Evolutionary conservation across 2,888 invertebrate species (phyloP).

Genomic region (Sturmia bella): DNA sequence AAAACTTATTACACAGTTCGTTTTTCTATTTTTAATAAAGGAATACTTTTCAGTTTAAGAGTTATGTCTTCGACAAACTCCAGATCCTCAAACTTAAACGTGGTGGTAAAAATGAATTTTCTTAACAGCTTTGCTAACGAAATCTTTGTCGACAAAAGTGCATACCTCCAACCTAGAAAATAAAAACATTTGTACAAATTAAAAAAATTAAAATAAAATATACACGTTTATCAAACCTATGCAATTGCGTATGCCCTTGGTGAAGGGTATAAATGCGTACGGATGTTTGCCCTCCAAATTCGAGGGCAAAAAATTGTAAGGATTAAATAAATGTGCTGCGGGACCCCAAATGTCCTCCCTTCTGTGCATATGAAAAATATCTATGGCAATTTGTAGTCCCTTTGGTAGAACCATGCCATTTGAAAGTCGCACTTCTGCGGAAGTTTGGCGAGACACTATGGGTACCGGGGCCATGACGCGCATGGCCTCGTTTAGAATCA

Average conservation of each 20-base stretch:
- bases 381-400: slow-evolving; percentile 78
- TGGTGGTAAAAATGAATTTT: slow-evolving; percentile 77
- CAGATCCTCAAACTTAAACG: slow-evolving; percentile 77
- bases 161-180: slow-evolving; percentile 78
- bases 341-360: slow-evolving; percentile 78
- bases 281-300: slow-evolving; percentile 78
- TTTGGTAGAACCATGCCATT: slow-evolving; percentile 77
- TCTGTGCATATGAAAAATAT: slow-evolving; percentile 80
- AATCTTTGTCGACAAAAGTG: slow-evolving; percentile 77
- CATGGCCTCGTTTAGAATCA: slow-evolving; percentile 79
- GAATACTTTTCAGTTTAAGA: slow-evolving; percentile 76
- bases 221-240: slow-evolving; percentile 76
- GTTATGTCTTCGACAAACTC: slow-evolving; percentile 79
- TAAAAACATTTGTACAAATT: slow-evolving; percentile 1
- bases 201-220: background rate
- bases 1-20: slow-evolving; percentile 52
- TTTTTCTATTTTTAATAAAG: slow-evolving; percentile 74
- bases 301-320: slow-evolving; percentile 79
- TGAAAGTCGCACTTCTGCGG: slow-evolving; percentile 74
- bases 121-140: slow-evolving; percentile 77
- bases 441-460: slow-evolving; percentile 75
- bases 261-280: slow-evolving; percentile 79
- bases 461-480: slow-evolving; percentile 79
- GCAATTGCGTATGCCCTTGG: slow-evolving; percentile 80
- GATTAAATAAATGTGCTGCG: slow-evolving; percentile 79